Evolutionary conservation across 92 coral and sea anemone species (phyloP), one percentile per base, ranked within the genome.

Genomic region (Blastomussa wellsi): DNA sequence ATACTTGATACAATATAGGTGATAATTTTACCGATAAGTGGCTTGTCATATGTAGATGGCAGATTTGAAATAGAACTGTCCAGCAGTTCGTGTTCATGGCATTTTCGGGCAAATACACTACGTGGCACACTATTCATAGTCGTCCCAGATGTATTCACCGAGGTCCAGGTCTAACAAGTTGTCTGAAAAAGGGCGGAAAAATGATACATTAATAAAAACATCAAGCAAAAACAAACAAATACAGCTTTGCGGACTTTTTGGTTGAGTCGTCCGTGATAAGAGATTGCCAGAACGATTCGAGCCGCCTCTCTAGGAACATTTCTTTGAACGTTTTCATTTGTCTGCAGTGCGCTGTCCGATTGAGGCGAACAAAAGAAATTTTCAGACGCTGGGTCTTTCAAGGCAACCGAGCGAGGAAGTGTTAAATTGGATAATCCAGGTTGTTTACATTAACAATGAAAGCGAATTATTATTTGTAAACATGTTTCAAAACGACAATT

Each of bases 21-120:
- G 86, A 70, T 82, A 82, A 82, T 71, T 82, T 81, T 33, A 62
- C 26, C 35, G 86, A 82, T 82, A 71, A 82, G 86, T 82, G 86
- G 86, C 52, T 53, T 37, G 69, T 70, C 78, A n/a, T 35, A 70
- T 64, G 68, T 53, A 49, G 86, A 82, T 70, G 66, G 71, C 71
- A 52, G 78, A 82, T 53, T 70, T 82, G 78, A 82, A 33, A 65
- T 35, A 71, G 44, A 82, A 76, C 51, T 35, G 52, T 82, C 76
- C 77, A 35, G 55, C 39, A 5, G 74, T n/a, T 62, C 41, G 17
- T 79, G 83, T 39, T 41, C 53, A n/a, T 22, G 49, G 14, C 3
- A 29, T 32, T 37, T 65, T 29, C 11, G 70, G 0, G 70, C 35
- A 28, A 16, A 12, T n/a, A 1, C 2, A 35, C 20, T 31, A 1